Evolutionary conservation across 1,140 invertebrate genomes (phyloP), one percentile per base, ranked within the genome.

Genomic region (Danaus plexippus): DNA sequence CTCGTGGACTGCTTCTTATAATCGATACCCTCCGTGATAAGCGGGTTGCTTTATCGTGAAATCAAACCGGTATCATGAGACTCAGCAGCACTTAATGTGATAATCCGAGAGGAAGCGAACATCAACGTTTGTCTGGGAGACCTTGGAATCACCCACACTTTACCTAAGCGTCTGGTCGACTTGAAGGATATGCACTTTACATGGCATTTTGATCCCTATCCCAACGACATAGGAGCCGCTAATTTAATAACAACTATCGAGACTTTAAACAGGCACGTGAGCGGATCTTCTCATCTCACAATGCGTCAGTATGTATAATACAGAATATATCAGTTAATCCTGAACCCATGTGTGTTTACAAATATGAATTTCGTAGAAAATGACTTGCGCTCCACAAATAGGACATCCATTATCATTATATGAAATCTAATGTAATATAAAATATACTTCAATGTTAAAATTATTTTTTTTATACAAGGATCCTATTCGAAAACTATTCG

Each of bases 111-210:
- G 54, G 56, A 53, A 61, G 62, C 58, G 54, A 60, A 58, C 63
- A 64, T 64, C 57, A 58, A 55, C 61, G 53, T 54, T 51, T 54
- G 52, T 61, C 63, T 64, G 52, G 59, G 57, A 61, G 59, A 61
- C 63, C 63, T 64, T 64, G 63, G 58, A 51, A 61, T 61, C 59
- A 61, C 59, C 59, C 54, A 57, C 59, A 57, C 59, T 56, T 52
- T 44, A 54, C n/a, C 15, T 47, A n/a, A 32, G 15, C 12, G 49
- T 11, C 54, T 47, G 48, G 51, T 43, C 11, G 22, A 15, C 10
- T 48, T 41, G 44, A n/a, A 11, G 50, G 54, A 61, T 46, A 52
- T 13, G 18, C 47, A 18, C 48, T 61, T 48, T 56, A 32, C 2
- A 48, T 48, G 9, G 59, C 40, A 61, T 56, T 52, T 44, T 61